Base-by-base conservation (phyloP, 2,113 vertebrate genomes). In the Myotis brandtii region DNA sequence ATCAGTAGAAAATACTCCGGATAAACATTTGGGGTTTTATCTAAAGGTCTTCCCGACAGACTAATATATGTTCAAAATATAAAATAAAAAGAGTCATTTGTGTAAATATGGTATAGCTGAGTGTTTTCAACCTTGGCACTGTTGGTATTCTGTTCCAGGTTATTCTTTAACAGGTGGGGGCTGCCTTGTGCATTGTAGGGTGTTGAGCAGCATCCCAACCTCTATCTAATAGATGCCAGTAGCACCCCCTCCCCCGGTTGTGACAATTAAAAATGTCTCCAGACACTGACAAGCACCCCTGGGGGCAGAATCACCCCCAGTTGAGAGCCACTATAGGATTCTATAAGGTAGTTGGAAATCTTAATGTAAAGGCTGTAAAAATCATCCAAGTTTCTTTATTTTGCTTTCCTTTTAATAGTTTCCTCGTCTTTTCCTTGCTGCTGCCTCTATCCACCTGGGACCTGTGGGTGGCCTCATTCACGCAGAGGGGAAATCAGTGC, bases 31-130 rank as follows among this genome's bases (percentile, higher is more conserved):
- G 34, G 27, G 46, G 13, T 69, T 37, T 43, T 76, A 20, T 34
- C 54, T 86, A 89, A 89, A 96, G 46, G 88, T 84, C 34, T 92
- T 89, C 87, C 3, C 56, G 30, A 59, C 54, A n/a, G 23, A 54
- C 32, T 34, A n/a, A 9, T 52, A 2, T 72, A 54, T 59, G 48
- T 62, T 59, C 23, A 67, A 54, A 72, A 88, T 59, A 43, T 8
- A 59, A 86, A 89, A 50, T 70, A 88, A 86, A 84, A 86, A 23
- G 32, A 83, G 10, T 46, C 34, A 66, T 94, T 72, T 80, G 59
- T 43, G 13, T 75, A 87, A 72, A 72, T 48, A 52, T 7, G 11
- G 30, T 50, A n/a, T 27, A 32, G 9, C 52, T 9, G 23, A 79
- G 52, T 21, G 9, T 46, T 86, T 46, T 50, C 25, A 32, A 0